Evolutionary conservation across 2,888 invertebrate species (phyloP).

Genomic region (Clunio marinus): DNA sequence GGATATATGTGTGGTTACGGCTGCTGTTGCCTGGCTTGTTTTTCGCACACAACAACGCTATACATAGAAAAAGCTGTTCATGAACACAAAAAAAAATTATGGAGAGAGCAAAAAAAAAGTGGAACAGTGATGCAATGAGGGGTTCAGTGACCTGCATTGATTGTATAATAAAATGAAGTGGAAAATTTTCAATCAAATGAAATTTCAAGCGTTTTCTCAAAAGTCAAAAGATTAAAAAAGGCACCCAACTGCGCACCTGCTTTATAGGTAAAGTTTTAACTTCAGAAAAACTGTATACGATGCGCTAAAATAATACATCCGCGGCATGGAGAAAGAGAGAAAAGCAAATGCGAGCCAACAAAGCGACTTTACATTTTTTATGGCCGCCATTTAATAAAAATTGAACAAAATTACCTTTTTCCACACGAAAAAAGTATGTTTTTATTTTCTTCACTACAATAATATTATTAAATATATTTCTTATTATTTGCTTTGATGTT

Average conservation of each 20-base stretch:
- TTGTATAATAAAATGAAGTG: not conserved
- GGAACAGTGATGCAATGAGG: constrained; percentile 30
- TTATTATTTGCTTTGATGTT: constrained; percentile 18
- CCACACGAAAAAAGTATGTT: constrained; percentile 32
- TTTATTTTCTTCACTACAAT: constrained; percentile 11
- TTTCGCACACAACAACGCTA: not conserved
- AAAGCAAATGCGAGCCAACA: constrained; percentile 16
- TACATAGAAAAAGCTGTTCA: not conserved
- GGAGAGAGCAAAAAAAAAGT: constrained; percentile 19
- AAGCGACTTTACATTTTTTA: constrained; percentile 27
- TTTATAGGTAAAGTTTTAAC: not conserved
- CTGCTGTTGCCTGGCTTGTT: constrained; percentile 5
- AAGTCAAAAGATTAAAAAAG: not conserved
- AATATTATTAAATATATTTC: constrained; percentile 26
- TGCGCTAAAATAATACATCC: constrained; percentile 33
- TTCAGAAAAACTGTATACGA: constrained; percentile 7
- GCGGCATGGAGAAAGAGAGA: constrained; percentile 19
- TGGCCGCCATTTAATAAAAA: constrained; percentile 38
- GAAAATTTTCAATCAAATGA: not conserved
- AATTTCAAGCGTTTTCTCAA: not conserved
- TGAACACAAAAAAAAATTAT: not conserved
- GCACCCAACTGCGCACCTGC: constrained; percentile 2
- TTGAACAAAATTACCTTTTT: constrained; percentile 35
- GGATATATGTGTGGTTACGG: not conserved
- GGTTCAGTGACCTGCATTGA: constrained; percentile 11